Conservation (phyloP, 2,888 invertebrate species). For the Andrena camellia region DNA sequence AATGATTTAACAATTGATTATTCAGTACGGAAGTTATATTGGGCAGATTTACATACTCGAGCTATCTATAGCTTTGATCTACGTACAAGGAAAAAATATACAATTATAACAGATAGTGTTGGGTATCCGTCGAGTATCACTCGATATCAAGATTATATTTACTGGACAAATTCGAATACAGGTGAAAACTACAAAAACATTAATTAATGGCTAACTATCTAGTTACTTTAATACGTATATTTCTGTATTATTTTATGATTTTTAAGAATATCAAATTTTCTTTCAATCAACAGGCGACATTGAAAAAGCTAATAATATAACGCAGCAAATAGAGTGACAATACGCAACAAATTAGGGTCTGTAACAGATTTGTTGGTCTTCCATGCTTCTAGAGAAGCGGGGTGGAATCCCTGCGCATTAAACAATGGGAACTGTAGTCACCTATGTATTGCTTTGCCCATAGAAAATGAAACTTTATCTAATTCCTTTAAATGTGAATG, state of each 20-base stretch:
- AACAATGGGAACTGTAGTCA: slow-evolving; percentile 94
- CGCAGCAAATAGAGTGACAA: slow-evolving; percentile 89
- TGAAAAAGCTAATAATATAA: slow-evolving; percentile 91
- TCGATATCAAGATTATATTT: slow-evolving; percentile 92
- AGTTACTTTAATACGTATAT: slow-evolving; percentile 7
- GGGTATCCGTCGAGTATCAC: slow-evolving; percentile 92
- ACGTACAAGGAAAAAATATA: slow-evolving; percentile 89
- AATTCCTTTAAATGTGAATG: slow-evolving; percentile 90
- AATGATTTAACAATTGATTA: slow-evolving; percentile 92
- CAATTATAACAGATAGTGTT: slow-evolving; percentile 89
- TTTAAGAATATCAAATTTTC: neutral
- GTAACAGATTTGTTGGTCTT: slow-evolving; percentile 91
- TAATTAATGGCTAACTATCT: neutral
- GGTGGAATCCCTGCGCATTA: slow-evolving; percentile 89
- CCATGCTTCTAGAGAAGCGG: slow-evolving; percentile 90
- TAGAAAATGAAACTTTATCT: slow-evolving; percentile 77
- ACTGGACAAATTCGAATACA: slow-evolving; percentile 97
- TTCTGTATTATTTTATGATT: neutral
- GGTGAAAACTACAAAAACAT: slow-evolving; percentile 22
- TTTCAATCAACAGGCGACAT: slow-evolving; percentile 88
- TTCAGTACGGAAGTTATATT: slow-evolving; percentile 90
- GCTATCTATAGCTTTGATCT: slow-evolving; percentile 92
- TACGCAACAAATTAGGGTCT: slow-evolving; percentile 89
- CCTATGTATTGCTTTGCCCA: slow-evolving; percentile 91
- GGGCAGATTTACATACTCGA: slow-evolving; percentile 92